Evolutionary conservation across 2,797 vertebrate species (phyloP), one percentile per base, ranked within the genome.

Genomic region (Enteromius radiatus): DNA sequence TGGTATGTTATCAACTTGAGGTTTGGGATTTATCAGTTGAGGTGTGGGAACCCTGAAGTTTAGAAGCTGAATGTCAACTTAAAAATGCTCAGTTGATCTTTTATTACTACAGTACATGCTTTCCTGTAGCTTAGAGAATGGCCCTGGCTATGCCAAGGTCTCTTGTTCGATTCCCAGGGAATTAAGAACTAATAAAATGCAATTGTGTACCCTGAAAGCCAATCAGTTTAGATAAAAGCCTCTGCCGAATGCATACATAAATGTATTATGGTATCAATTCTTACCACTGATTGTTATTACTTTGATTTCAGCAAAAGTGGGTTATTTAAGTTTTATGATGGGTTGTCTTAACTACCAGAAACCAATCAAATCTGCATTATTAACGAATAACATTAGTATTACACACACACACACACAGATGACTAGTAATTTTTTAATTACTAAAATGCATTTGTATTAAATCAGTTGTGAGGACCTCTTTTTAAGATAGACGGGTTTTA

Each of bases 41-140:
- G n/a, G 33, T 75, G n/a, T 59, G 73, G 52, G 52, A 59, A 75
- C 52, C 52, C 52, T 59, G 4, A 75, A 41, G 31, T 26, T 38
- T 41, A 33, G 17, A 67, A n/a, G 17, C 14, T 15, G 1, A 56
- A 36, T 14, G n/a, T 56, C n/a, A 5, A 17, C 31, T 33, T 33
- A 54, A 1, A 26, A 71, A 31, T 0, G 3, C 8, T 59, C 15
- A 1, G 5, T 1, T 59, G 11, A 38, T 9, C 7, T 0, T 59
- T 41, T 59, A 41, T 75, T 31, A 33, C 9, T 36, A 61, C 26
- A 28, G 26, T 28, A 7, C 61, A 33, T 17, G 15, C 28, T 31
- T 31, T 64, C 28, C 61, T 64, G 14, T 17, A 31, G 5, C 2
- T 63, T 63, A 63, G 26, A 31, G 14, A 63, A 63, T 31, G 12